phyloP scores from a whole-genome alignment of 2,113 vertebrate species.

The Empidonax traillii region DNA sequence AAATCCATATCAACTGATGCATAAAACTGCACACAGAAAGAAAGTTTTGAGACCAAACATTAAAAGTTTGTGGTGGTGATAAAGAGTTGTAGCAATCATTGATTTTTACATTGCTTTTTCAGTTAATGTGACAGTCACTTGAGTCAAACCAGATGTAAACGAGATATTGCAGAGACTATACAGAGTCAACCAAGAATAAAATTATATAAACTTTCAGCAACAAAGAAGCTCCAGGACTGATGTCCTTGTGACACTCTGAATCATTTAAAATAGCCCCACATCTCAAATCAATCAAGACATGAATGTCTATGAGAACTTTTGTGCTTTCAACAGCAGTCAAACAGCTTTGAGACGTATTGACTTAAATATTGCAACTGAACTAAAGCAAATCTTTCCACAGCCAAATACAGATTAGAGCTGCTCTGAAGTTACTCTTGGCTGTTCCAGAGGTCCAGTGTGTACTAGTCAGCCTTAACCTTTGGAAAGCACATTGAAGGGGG shows the following conservation, averaged over 20 bases:
- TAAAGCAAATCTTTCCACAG: background rate
- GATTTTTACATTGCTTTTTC: slow-evolving; percentile 11
- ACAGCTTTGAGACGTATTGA: background rate
- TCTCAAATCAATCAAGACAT: background rate
- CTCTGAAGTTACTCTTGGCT: background rate
- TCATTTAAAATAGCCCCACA: background rate
- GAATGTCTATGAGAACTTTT: background rate
- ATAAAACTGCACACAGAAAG: background rate
- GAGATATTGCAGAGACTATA: background rate
- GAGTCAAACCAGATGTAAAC: background rate
- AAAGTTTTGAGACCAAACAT: slow-evolving; percentile 27
- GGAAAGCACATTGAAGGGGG: background rate
- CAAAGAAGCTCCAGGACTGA: background rate
- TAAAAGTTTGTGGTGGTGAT: slow-evolving; percentile 1
- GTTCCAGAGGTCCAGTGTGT: background rate
- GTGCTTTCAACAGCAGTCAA: background rate
- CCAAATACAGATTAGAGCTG: background rate
- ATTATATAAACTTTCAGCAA: background rate
- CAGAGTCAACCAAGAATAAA: background rate
- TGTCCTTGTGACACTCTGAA: background rate
- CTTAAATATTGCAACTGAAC: background rate
- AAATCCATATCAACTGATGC: background rate
- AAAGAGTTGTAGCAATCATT: background rate
- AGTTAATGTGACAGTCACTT: slow-evolving; percentile 7
- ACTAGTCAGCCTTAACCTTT: background rate